These are phyloP conservation scores for Clupea harengus DNA, from an alignment of 2,113 vertebrate species.

Conservation along the genomic window DNA sequence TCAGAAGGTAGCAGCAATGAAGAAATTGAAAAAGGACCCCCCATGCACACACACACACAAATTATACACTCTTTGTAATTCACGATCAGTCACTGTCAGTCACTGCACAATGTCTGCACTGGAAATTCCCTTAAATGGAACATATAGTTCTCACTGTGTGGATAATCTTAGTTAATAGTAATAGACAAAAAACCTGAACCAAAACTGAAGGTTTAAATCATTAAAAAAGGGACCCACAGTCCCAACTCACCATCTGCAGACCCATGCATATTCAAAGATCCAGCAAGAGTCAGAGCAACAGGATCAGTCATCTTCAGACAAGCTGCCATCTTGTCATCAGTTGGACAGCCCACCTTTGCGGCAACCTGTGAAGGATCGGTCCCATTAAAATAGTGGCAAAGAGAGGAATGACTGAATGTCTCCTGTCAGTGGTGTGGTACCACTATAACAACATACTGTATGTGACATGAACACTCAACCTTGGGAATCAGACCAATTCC, in stretches of 20 bases:
- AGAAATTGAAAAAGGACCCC: background rate
- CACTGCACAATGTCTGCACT: no score
- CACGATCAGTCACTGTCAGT: no score
- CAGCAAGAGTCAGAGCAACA: constrained; percentile 72
- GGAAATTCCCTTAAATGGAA: no score
- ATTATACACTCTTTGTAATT: no score
- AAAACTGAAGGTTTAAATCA: no score
- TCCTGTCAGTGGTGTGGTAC: no score
- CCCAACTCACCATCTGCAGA: constrained; percentile 64
- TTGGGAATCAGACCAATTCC: no score
- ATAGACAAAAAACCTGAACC: no score
- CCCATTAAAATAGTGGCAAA: background rate
- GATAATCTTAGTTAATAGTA: no score
- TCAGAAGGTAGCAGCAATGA: background rate
- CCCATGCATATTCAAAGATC: constrained; percentile 51
- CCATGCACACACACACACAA: background rate
- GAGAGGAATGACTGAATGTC: background rate
- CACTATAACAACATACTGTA: no score
- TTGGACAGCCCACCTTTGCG: constrained; percentile 77
- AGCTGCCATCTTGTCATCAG: constrained; percentile 66
- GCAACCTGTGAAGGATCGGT: constrained; percentile 71
- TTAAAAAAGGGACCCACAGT: background rate
- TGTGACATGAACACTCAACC: no score
- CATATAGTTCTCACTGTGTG: no score
- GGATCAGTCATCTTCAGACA: constrained; percentile 80